phyloP scores from a whole-genome alignment of 2,797 vertebrate genomes.

The Artibeus lituratus region DNA sequence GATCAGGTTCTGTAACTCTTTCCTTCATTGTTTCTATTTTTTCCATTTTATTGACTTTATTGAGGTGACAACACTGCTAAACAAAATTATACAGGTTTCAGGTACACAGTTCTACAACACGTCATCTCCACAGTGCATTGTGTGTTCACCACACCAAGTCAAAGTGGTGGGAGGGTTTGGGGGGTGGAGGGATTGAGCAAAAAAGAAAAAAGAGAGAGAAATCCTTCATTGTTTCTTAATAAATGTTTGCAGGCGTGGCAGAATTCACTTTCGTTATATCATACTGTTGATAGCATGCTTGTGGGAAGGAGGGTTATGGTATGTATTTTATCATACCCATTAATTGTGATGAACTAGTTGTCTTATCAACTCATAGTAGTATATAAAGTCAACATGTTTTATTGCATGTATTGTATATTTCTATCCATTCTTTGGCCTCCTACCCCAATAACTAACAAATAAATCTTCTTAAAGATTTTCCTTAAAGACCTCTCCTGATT shows the following conservation, averaged over 20 bases:
- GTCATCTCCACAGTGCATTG: neutral
- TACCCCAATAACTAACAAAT: neutral
- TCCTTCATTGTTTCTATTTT: neutral
- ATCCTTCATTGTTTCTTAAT: neutral
- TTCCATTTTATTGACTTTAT: neutral
- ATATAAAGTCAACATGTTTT: neutral
- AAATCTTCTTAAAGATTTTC: no score
- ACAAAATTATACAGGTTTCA: neutral
- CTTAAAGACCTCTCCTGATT: neutral
- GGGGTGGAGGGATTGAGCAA: neutral
- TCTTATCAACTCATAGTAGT: neutral
- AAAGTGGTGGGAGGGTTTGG: neutral
- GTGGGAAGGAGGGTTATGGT: neutral
- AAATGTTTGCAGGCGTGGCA: neutral
- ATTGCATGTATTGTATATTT: neutral
- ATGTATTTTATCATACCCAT: neutral
- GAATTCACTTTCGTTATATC: neutral
- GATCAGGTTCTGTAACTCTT: neutral
- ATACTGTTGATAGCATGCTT: neutral
- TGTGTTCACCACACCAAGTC: neutral
- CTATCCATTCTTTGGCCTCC: neutral
- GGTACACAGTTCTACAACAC: neutral
- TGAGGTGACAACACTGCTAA: neutral
- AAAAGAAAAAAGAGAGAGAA: neutral
- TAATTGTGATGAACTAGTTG: neutral